Base-by-base conservation (phyloP, 2,888 invertebrate species). In the Sphaerophoria taeniata region DNA sequence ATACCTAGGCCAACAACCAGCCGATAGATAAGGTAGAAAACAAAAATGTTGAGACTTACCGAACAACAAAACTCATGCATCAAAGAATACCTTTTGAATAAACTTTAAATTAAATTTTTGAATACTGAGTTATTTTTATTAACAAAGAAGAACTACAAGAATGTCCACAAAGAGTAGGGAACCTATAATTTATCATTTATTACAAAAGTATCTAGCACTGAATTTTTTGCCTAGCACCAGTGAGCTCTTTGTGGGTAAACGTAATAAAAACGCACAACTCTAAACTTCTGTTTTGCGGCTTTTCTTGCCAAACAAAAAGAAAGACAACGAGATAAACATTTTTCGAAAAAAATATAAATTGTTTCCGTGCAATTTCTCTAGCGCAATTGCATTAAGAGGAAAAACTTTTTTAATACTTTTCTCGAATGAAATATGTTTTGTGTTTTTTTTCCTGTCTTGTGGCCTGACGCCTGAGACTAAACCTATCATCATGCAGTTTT, bases 361-460 rank as follows among this genome's bases (percentile, higher is more conserved):
- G 74, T 74, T 69, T 45, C 74, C 69, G 47, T 58, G 79, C 69
- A 74, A 80, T 80, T 80, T 73, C 39, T 33, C 39, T 9, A n/a
- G 60, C 61, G 55, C 74, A 80, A 74, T 73, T 80, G 74, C 61
- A 74, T 61, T 61, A 39, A 49, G 31, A 56, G 61, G 69, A 55
- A 74, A 31, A 80, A 80, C 55, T 80, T 74, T 80, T 80, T 74
- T 80, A 80, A 80, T 80, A 74, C 74, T 74, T 47, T 43, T 49
- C 69, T 49, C 16, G 51, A 55, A 39, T 69, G 55, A 74, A 74
- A 55, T 53, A 73, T 67, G 60, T n/a, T 24, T 24, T 24, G 24
- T 24, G 1, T 24, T 24, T 24, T 24, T 24, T 24, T 24, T 24
- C n/a, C n/a, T n/a, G n/a, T n/a, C n/a, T n/a, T n/a, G n/a, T n/a